phyloP scores from a whole-genome alignment of 2,113 vertebrate species.

The Tautogolabrus adspersus region DNA sequence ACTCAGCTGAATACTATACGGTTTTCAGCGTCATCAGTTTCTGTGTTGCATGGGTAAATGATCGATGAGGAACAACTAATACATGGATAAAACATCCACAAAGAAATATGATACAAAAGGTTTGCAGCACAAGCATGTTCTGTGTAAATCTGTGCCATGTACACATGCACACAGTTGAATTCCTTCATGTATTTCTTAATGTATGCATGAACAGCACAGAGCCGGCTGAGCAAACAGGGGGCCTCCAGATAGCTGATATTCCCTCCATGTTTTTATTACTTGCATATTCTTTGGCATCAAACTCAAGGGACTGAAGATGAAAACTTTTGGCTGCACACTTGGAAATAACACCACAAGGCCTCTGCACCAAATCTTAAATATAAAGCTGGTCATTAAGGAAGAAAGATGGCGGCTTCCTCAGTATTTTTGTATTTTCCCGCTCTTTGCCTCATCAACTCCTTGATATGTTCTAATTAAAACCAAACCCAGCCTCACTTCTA shows the following conservation, averaged over 20 bases:
- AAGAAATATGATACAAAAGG: slow-evolving; percentile 11
- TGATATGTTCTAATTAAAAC: slow-evolving; percentile 49
- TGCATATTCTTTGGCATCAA: slow-evolving; percentile 16
- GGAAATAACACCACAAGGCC: neutral
- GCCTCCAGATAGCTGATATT: slow-evolving; percentile 4
- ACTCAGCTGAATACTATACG: slow-evolving; percentile 22
- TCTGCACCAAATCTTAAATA: neutral
- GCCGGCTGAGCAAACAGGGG: neutral
- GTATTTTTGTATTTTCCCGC: slow-evolving; percentile 19
- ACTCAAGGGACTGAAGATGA: slow-evolving; percentile 8
- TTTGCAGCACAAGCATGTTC: neutral
- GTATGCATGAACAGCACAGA: neutral
- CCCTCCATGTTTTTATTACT: slow-evolving; percentile 10
- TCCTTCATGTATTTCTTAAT: neutral
- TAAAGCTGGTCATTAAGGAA: neutral
- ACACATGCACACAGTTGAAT: neutral
- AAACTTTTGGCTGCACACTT: neutral
- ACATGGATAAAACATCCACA: slow-evolving; percentile 1
- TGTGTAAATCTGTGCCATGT: neutral
- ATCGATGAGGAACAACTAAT: slow-evolving; percentile 24
- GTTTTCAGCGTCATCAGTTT: slow-evolving; percentile 46
- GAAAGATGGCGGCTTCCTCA: slow-evolving; percentile 6
- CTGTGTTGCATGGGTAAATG: neutral
- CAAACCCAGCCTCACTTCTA: slow-evolving; percentile 29
- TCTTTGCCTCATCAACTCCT: neutral